These are phyloP conservation scores for Coelinius sp. DNA, from an alignment of 2,888 invertebrate species.

Conservation along the genomic window DNA sequence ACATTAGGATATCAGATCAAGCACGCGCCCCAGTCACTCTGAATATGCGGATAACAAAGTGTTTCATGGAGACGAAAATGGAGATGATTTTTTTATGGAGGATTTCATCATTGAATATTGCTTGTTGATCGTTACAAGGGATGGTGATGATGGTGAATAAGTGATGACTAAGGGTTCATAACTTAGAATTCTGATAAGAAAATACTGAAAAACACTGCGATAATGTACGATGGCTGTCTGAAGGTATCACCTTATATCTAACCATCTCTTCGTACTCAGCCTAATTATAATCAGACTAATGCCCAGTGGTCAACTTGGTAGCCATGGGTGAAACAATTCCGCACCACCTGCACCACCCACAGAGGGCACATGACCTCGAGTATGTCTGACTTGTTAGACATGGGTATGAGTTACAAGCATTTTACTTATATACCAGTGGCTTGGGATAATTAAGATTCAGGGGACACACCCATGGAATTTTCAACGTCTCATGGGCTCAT, in stretches of 20 bases:
- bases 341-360: conserved; percentile 37
- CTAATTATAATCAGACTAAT: conserved; percentile 72
- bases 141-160: background rate
- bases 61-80: background rate
- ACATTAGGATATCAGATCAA: conserved; percentile 71
- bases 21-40: conserved; percentile 63
- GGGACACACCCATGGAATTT: conserved; percentile 66
- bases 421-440: conserved; percentile 41
- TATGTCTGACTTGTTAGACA: conserved; percentile 13
- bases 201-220: conserved; percentile 28
- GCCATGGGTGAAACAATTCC: conserved; percentile 34
- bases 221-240: conserved; percentile 28
- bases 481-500: conserved; percentile 64
- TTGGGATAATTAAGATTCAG: conserved; percentile 69
- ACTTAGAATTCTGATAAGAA: conserved; percentile 38
- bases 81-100: too few species aligned
- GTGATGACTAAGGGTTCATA: background rate
- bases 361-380: conserved; percentile 38
- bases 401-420: conserved; percentile 16
- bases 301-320: conserved; percentile 57
- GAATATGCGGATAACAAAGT: background rate
- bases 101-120: too few species aligned
- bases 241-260: conserved; percentile 63
- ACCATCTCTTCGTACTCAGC: conserved; percentile 67
- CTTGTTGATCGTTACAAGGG: too few species aligned